phyloP scores from a whole-genome alignment of 2,113 vertebrate species.

The Megaptera novaeangliae region DNA sequence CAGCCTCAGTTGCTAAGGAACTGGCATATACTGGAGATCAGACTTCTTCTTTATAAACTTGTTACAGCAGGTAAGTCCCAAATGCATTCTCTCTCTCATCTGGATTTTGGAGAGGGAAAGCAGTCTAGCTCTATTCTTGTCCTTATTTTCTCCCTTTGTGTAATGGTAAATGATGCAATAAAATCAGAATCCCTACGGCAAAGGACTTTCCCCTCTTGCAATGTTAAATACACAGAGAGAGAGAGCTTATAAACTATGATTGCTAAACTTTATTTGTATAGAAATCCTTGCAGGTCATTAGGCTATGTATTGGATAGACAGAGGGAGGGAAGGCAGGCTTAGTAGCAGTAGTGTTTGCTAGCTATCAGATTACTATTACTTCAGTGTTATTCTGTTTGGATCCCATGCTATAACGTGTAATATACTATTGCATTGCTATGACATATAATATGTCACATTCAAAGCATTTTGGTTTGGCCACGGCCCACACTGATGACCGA shows the following conservation, averaged over 20 bases:
- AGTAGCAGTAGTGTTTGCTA: neutral
- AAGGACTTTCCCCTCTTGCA: neutral
- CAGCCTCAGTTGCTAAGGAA: neutral
- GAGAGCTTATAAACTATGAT: neutral
- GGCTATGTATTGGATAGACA: neutral
- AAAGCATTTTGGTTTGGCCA: neutral
- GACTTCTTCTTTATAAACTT: neutral
- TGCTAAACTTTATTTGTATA: neutral
- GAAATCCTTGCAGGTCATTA: constrained; percentile 20
- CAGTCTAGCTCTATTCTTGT: neutral
- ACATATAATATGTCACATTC: neutral
- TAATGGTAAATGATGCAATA: neutral
- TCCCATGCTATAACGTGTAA: neutral
- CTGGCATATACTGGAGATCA: neutral
- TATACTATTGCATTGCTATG: neutral
- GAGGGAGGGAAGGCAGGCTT: neutral
- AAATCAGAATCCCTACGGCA: neutral
- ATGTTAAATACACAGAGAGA: neutral
- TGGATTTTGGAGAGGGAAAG: neutral
- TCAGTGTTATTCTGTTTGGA: neutral
- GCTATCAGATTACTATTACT: neutral
- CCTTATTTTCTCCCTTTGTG: neutral
- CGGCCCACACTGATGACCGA: neutral
- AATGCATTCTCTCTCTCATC: neutral
- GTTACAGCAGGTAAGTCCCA: neutral